These are phyloP conservation scores for Eumaeus atala DNA, from an alignment of 1,140 invertebrate genomes.

Conservation along the genomic window DNA sequence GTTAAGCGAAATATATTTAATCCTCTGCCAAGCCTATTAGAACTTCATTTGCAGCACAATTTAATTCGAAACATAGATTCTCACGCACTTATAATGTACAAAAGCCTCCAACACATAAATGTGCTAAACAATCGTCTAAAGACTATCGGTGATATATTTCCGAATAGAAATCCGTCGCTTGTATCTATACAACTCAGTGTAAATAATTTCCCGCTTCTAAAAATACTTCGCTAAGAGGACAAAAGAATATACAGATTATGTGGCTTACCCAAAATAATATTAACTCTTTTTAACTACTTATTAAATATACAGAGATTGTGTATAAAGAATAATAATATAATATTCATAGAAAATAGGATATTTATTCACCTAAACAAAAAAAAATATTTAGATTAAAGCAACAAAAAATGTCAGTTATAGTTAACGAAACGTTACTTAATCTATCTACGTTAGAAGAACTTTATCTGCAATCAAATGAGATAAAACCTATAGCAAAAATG, in stretches of 20 bases:
- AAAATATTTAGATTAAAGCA: slow-evolving; percentile 85
- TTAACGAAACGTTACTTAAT: slow-evolving; percentile 78
- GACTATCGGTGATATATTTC: slow-evolving; percentile 87
- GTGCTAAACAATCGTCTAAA: slow-evolving; percentile 87
- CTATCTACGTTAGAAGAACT: slow-evolving; percentile 80
- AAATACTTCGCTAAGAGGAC: slow-evolving; percentile 84
- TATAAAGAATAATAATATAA: slow-evolving; percentile 88
- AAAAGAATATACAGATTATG: slow-evolving; percentile 88
- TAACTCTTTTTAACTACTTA: slow-evolving; percentile 85
- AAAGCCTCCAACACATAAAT: slow-evolving; percentile 91
- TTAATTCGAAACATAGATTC: slow-evolving; percentile 85
- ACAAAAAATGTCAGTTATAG: slow-evolving; percentile 82
- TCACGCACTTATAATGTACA: slow-evolving; percentile 87
- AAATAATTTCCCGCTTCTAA: slow-evolving; percentile 85
- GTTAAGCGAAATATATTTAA: slow-evolving; percentile 87
- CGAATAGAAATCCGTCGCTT: slow-evolving; percentile 81
- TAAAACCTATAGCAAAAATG: slow-evolving; percentile 76
- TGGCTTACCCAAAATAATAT: slow-evolving; percentile 90
- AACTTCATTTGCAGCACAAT: slow-evolving; percentile 92
- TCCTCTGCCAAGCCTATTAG: slow-evolving; percentile 84
- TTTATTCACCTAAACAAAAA: slow-evolving; percentile 85
- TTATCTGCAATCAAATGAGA: slow-evolving; percentile 78
- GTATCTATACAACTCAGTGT: slow-evolving; percentile 90
- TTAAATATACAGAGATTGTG: slow-evolving; percentile 84
- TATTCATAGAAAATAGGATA: slow-evolving; percentile 84